phyloP scores from a whole-genome alignment of 2,113 vertebrate genomes.

The Setophaga kirtlandii region DNA sequence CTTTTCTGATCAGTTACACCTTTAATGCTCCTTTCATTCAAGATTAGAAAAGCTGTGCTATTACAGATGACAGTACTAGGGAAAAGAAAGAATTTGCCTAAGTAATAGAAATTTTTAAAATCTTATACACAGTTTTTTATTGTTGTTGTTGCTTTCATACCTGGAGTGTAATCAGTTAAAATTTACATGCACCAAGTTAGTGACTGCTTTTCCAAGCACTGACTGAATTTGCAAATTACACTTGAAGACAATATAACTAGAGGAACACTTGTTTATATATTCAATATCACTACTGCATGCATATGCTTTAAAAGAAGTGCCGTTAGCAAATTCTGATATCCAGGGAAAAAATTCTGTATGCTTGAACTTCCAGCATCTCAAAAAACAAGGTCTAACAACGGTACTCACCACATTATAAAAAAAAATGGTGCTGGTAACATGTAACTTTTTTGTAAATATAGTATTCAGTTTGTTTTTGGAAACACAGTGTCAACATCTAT shows the following conservation, averaged over 20 bases:
- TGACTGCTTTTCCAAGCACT: neutral
- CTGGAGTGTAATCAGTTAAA: constrained; percentile 34
- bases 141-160: constrained; percentile 33
- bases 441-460: neutral
- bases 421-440: neutral
- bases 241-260: neutral
- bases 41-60: neutral
- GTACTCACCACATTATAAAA: neutral
- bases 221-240: neutral
- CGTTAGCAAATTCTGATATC: neutral
- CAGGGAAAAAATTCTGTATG: neutral
- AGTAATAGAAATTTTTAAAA: neutral
- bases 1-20: neutral
- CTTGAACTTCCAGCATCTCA: neutral
- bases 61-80: neutral
- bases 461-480: neutral
- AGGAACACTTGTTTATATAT: neutral
- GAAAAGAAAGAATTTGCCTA: neutral
- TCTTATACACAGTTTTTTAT: neutral
- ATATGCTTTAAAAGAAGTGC: neutral
- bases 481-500: neutral
- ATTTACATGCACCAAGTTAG: neutral
- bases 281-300: neutral
- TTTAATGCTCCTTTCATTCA: neutral
- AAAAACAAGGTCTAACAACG: neutral